Conservation (phyloP, 2,797 vertebrate species). For the Rhincodon typus region DNA sequence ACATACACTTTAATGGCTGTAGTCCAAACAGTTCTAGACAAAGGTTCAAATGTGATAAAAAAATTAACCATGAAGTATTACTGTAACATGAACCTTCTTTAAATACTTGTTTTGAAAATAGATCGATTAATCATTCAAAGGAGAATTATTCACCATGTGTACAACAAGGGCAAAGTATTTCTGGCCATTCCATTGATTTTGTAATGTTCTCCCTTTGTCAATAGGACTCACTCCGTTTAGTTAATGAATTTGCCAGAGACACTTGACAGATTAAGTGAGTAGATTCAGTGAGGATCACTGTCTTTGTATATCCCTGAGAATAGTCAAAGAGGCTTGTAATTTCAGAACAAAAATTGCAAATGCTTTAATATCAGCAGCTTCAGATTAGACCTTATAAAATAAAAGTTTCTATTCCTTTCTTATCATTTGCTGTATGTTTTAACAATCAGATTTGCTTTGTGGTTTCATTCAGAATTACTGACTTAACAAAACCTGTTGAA, state of each 20-base stretch:
- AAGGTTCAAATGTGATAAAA: neutral
- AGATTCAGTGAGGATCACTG: neutral
- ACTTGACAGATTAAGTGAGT: neutral
- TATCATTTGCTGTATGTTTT: neutral
- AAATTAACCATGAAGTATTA: neutral
- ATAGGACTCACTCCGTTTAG: neutral
- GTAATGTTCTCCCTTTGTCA: neutral
- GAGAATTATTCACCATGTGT: neutral
- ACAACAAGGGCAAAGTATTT: neutral
- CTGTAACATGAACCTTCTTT: neutral
- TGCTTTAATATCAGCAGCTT: neutral
- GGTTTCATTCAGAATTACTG: neutral
- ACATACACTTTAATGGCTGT: neutral
- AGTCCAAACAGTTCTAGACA: neutral
- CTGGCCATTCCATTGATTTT: neutral
- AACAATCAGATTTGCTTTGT: neutral
- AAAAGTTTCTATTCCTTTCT: neutral
- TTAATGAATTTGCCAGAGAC: neutral
- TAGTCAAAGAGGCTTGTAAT: neutral
- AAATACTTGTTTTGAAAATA: conserved; percentile 1
- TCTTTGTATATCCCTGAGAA: neutral
- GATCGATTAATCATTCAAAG: neutral
- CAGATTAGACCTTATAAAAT: neutral
- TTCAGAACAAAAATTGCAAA: neutral
- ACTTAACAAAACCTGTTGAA: neutral